These are phyloP conservation scores for Mormyrops boulengeri DNA, from an alignment of 2,797 vertebrate genomes.

Conservation along the genomic window DNA sequence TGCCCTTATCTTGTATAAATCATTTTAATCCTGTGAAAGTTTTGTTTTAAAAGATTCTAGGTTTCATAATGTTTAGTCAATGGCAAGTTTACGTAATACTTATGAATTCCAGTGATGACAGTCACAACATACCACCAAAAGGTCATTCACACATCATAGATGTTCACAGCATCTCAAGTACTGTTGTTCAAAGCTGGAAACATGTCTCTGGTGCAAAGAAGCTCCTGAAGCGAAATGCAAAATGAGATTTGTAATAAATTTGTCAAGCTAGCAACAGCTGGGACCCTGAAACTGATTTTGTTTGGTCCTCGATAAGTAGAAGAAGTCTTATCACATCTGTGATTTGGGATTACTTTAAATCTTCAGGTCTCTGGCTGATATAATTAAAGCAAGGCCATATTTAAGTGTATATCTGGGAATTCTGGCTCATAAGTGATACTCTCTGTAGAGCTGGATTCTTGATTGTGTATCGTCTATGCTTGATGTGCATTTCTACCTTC, in stretches of 20 bases:
- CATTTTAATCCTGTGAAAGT: not conserved
- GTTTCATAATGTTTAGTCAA: not conserved
- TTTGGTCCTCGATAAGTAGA: not conserved
- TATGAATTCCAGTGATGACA: not conserved
- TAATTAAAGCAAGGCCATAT: not conserved
- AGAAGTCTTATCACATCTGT: conserved; percentile 1
- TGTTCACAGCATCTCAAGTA: not conserved
- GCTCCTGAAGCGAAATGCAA: not conserved
- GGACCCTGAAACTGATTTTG: not conserved
- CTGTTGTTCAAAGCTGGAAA: not conserved
- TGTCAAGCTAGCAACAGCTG: not conserved
- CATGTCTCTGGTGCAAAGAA: not conserved
- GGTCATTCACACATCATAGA: conserved; percentile 3
- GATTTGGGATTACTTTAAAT: not conserved
- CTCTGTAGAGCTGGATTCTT: not conserved
- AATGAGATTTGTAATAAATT: conserved; percentile 2
- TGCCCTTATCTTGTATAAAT: not conserved
- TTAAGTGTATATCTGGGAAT: not conserved
- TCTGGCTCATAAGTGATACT: not conserved
- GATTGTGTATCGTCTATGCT: not conserved
- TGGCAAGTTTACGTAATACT: not conserved
- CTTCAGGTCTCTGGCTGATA: not conserved
- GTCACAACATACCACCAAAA: not conserved
- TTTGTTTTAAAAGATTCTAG: not conserved
- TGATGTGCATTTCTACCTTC: not conserved